Evolutionary conservation across 2,113 vertebrate genomes (phyloP).

Genomic region (Podiceps cristatus): DNA sequence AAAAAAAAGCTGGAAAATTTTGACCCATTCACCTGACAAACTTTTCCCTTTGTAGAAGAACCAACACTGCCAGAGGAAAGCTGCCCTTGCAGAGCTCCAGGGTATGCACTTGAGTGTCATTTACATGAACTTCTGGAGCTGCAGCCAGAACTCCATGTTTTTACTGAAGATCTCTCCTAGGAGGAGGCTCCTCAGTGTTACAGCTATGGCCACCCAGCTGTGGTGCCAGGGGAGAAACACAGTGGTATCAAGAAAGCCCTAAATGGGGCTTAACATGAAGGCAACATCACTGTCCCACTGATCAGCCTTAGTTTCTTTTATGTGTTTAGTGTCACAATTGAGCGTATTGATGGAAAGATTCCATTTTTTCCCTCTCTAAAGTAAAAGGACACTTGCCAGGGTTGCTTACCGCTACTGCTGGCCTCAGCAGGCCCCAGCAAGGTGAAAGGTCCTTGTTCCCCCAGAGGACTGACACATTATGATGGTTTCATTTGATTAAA

Average conservation of each 20-base stretch:
- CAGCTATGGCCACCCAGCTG: neutral
- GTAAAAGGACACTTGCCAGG: slow-evolving; percentile 16
- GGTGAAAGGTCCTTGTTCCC: slow-evolving; percentile 81
- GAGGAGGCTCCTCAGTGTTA: neutral
- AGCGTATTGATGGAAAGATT: slow-evolving; percentile 9
- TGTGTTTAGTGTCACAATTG: neutral
- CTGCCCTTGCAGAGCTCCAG: neutral
- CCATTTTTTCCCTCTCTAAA: slow-evolving; percentile 18
- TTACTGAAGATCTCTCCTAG: neutral
- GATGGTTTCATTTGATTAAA: slow-evolving; percentile 84
- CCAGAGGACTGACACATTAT: slow-evolving; percentile 78
- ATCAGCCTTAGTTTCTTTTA: neutral
- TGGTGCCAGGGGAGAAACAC: neutral
- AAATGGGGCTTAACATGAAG: neutral
- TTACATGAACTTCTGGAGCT: neutral
- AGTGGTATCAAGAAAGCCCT: neutral
- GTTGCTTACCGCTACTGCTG: slow-evolving; percentile 77
- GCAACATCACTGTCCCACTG: neutral
- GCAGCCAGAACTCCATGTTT: neutral
- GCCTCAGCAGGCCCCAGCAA: slow-evolving; percentile 66
- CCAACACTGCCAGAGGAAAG: neutral
- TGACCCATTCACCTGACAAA: neutral
- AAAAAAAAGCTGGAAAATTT: neutral
- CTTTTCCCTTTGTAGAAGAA: neutral
- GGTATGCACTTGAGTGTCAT: neutral